phyloP scores from a whole-genome alignment of 1,140 invertebrate genomes.

The Rhizoglyphus robini region DNA sequence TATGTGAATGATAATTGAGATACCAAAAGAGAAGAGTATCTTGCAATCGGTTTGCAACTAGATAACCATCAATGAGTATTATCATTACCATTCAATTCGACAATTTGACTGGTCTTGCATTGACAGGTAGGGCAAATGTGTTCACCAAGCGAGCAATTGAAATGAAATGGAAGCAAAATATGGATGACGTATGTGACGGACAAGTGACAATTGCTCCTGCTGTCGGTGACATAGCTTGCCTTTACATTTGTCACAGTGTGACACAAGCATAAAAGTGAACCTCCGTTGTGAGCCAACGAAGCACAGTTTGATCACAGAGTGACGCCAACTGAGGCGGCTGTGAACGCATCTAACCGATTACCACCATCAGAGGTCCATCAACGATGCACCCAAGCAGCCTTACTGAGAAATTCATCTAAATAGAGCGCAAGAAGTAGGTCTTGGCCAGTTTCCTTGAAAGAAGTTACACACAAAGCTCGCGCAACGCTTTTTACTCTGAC shows the following conservation, averaged over 20 bases:
- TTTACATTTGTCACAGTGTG: conserved; percentile 11
- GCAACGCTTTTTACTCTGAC: too few relatives aligned
- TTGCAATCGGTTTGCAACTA: too few relatives aligned
- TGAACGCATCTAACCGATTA: neutral
- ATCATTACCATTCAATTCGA: too few relatives aligned
- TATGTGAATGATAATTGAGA: too few relatives aligned
- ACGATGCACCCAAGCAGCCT: neutral
- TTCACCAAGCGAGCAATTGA: neutral
- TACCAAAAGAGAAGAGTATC: too few relatives aligned
- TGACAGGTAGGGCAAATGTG: too few relatives aligned
- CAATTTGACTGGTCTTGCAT: conserved; percentile 8
- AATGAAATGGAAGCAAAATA: neutral
- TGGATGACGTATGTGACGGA: conserved; percentile 9
- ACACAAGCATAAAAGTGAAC: conserved; percentile 6
- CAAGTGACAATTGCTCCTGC: conserved; percentile 5
- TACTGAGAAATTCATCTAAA: neutral
- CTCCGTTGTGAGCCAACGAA: neutral
- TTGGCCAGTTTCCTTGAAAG: neutral
- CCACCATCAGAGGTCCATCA: neutral
- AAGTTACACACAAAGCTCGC: neutral
- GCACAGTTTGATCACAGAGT: neutral
- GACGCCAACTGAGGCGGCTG: neutral
- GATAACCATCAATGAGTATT: too few relatives aligned
- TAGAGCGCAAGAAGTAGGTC: conserved; percentile 14
- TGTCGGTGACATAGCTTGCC: neutral